Evolutionary conservation across 2,113 vertebrate genomes (phyloP).

Genomic region (Urocynchramus pylzowi): DNA sequence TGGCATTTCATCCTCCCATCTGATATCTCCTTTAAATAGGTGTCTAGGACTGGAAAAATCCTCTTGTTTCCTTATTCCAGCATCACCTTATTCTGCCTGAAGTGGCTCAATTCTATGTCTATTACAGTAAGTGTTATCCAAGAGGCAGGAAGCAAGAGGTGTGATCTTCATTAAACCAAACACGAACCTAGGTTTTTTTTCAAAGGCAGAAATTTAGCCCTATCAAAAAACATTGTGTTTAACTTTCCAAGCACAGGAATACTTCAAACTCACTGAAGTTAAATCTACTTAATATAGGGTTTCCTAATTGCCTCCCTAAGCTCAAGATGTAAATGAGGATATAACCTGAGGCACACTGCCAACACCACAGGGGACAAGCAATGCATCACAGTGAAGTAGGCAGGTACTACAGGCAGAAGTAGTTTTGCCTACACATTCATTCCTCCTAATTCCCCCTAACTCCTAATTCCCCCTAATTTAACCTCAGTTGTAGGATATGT

Average conservation of each 20-base stretch:
- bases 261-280: neutral
- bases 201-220: neutral
- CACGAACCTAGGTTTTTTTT: neutral
- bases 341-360: neutral
- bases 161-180: neutral
- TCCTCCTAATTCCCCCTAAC: neutral
- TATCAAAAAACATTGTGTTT: neutral
- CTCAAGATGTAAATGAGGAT: neutral
- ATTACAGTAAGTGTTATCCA: neutral
- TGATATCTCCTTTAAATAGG: neutral
- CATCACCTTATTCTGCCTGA: neutral
- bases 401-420: neutral
- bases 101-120: neutral
- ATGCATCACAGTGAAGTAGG: neutral
- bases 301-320: neutral
- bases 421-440: neutral
- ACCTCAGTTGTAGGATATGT: neutral
- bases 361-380: neutral
- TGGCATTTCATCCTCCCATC: neutral
- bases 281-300: neutral
- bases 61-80: neutral
- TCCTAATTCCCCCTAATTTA: neutral
- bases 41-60: neutral
- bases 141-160: neutral
- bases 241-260: neutral